A percentile compares a stretch with the other conserved stretches of the same genome.
phyloP scores from a whole-genome alignment of 1,140 invertebrate genomes.

The Dysdera silvatica region DNA sequence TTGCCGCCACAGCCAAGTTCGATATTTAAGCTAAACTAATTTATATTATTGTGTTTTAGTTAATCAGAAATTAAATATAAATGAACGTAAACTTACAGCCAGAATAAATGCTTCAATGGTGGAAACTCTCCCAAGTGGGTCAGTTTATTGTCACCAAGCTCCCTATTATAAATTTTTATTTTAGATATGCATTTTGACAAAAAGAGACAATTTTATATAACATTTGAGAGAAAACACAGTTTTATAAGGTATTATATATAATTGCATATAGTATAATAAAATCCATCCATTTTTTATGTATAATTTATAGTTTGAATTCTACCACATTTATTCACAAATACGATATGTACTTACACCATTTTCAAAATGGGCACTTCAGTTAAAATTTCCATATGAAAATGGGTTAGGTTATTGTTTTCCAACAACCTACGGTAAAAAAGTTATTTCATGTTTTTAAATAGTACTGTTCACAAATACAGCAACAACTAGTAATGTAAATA shows the following conservation, averaged over 20 bases:
- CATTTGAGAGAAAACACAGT: too few relatives aligned
- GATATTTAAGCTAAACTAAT: too few relatives aligned
- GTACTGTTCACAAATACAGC: not conserved
- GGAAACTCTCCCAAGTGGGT: constrained; percentile 2
- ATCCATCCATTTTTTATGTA: too few relatives aligned
- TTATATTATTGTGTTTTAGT: too few relatives aligned
- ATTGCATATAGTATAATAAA: too few relatives aligned
- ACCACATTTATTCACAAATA: too few relatives aligned
- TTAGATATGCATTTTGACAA: too few relatives aligned
- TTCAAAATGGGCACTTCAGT: not conserved
- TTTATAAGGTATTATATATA: too few relatives aligned
- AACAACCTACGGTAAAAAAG: constrained; percentile 1
- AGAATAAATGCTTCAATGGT: constrained; percentile 2
- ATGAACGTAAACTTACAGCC: constrained; percentile 16
- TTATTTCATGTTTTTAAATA: not conserved
- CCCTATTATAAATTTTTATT: constrained; percentile 6
- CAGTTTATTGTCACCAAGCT: constrained; percentile 12
- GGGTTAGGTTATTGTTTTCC: constrained; percentile 1
- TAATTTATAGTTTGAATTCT: too few relatives aligned
- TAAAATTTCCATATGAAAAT: constrained; percentile 6
- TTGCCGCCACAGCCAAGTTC: too few relatives aligned
- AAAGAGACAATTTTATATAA: too few relatives aligned
- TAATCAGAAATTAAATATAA: too few relatives aligned
- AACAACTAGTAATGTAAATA: not conserved
- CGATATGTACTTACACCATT: constrained; percentile 11